Evolutionary conservation across 2,113 vertebrate genomes (phyloP), one percentile per base, ranked within the genome.

Genomic region (Phainopepla nitens): DNA sequence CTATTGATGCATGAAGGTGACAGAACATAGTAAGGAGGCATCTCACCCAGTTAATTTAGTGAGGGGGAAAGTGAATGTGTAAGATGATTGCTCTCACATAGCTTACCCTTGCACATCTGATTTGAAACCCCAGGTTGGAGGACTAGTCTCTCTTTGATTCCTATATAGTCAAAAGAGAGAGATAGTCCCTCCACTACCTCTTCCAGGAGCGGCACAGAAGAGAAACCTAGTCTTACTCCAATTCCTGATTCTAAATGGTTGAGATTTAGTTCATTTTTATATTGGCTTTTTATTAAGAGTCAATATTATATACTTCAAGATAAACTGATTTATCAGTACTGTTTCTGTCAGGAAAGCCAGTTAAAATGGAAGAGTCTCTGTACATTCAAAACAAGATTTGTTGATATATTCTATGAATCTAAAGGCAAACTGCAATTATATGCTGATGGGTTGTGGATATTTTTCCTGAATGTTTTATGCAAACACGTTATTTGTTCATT

Each of bases 401-500:
- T 13, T 62, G 21, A 89, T 87, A 47, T 8, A 21, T 45, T 36
- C 25, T 56, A 65, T 56, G 56, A 94, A 72, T 93, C 73, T 73
- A 70, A 94, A 97, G 82, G 90, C 87, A 97, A 96, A 86, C 79
- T 77, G 72, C 79, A 93, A 60, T 96, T 95, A 89, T 64, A 56
- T 35, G 56, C 62, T 84, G 91, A 83, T 82, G 88, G 79, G 28
- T 73, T 83, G 69, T 97, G 91, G 96, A 97, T 94, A 87, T 94
- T 97, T 96, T 89, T 94, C 61, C 72, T 84, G 87, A 81, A 33
- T 94, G 91, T 93, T 97, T 96, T 96, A 90, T 73, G 88, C 96
- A 96, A 98, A 94, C 89, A 95, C 84, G 82, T 90, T 95, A 95
- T 97, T 97, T 97, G 91, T 96, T 97, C 96, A 97, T 96, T 98